Base-by-base conservation (phyloP, 2,888 invertebrate species). In the Amiota communis region DNA sequence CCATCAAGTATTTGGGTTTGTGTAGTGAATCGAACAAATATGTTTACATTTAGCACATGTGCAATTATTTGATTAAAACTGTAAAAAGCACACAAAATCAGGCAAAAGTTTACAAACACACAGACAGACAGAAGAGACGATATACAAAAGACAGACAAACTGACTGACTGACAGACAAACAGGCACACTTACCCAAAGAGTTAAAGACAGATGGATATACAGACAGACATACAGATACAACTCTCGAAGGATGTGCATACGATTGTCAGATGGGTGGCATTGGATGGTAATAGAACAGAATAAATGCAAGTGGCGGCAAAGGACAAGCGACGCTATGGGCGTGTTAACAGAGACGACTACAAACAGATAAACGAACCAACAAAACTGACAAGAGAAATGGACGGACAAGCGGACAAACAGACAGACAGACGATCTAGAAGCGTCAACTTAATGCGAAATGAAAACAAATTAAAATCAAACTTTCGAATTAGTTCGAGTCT, bases 41-140 rank as follows among this genome's bases (percentile, higher is more conserved):
- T 88, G 87, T 88, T 88, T 87, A 84, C 87, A 84, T 81, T 87
- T 86, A 88, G 86, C 88, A 88, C 88, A 87, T 87, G 87, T 86
- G 87, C 87, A 87, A 88, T 87, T 87, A 87, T 87, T 87, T 87
- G 87, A 87, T 87, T 88, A 86, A 83, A 88, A 88, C 87, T 87
- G 87, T 85, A 86, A 86, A 87, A 85, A 86, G 82, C 82, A 85
- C 86, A 87, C 86, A 86, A 86, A 86, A 86, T 85, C 87, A 86
- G 81, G 80, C 84, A 84, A 84, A 85, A 83, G 83, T 83, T 85
- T 80, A 78, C 80, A 80, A 79, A 83, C 82, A 82, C 79, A 69
- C 56, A 65, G 49, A 70, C 69, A n/a, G 8, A 17, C 49, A 67
- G 23, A 15, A n/a, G n/a, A n/a, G n/a, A n/a, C n/a, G n/a, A n/a